phyloP scores from a whole-genome alignment of 2,113 vertebrate species.

The Pimephales promelas region DNA sequence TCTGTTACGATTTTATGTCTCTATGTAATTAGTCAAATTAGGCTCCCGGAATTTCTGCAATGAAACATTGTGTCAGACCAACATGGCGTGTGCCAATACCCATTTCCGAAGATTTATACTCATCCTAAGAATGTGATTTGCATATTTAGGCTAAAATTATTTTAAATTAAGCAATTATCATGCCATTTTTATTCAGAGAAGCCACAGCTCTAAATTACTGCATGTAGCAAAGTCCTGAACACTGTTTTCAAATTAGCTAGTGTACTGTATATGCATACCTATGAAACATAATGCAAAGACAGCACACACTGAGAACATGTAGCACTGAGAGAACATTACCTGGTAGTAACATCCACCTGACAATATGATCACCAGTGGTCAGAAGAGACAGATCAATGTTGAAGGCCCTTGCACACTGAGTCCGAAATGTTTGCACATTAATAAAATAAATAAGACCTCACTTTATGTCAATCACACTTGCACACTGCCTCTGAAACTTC shows the following conservation, averaged over 20 bases:
- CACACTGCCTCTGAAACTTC: too few species aligned
- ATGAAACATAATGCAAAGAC: background rate
- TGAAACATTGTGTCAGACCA: background rate
- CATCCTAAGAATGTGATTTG: background rate
- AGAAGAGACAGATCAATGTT: too few species aligned
- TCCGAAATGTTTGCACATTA: too few species aligned
- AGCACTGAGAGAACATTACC: too few species aligned
- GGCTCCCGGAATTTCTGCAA: background rate
- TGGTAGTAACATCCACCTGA: background rate
- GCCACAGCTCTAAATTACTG: background rate
- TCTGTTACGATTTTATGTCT: background rate
- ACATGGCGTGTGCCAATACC: too few species aligned
- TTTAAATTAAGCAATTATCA: background rate
- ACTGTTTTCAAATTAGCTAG: slow-evolving; percentile 3
- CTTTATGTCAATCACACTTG: too few species aligned
- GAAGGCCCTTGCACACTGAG: too few species aligned
- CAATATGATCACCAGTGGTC: background rate
- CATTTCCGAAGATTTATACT: background rate
- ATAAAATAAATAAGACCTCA: too few species aligned
- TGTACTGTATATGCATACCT: background rate
- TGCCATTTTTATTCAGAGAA: background rate
- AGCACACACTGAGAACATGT: background rate
- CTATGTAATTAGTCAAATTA: background rate
- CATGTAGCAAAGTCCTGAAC: background rate
- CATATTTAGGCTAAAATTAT: background rate